phyloP scores from a whole-genome alignment of 2,797 vertebrate genomes.

The Triplophysa yarkandensis region DNA sequence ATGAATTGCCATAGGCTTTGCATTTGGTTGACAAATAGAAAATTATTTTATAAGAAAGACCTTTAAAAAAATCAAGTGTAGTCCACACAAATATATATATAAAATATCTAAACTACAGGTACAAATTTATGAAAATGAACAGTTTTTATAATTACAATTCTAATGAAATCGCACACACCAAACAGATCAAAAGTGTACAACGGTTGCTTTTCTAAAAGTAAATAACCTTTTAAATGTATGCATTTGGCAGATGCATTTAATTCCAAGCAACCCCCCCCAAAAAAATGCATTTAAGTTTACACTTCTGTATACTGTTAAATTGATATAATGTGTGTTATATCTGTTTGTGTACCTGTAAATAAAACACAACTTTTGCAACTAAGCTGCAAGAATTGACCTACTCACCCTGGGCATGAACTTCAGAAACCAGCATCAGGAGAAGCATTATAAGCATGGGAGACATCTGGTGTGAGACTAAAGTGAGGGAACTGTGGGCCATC shows the following conservation, averaged over 20 bases:
- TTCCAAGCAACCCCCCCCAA: too few species aligned
- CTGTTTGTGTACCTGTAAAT: too few species aligned
- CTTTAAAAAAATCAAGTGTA: background rate
- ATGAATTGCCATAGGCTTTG: background rate
- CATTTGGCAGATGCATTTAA: too few species aligned
- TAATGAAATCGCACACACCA: background rate
- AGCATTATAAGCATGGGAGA: slow-evolving; percentile 57
- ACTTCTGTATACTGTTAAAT: too few species aligned
- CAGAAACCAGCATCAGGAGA: slow-evolving; percentile 66
- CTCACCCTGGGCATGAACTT: slow-evolving; percentile 75
- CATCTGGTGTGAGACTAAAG: slow-evolving; percentile 56
- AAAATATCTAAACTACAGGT: background rate
- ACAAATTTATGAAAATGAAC: background rate
- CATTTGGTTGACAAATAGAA: background rate
- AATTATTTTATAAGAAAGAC: too few species aligned
- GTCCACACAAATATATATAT: background rate
- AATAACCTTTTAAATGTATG: background rate
- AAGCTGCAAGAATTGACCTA: too few species aligned
- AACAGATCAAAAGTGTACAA: background rate
- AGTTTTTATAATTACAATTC: background rate
- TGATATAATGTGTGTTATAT: too few species aligned
- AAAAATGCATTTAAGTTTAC: too few species aligned
- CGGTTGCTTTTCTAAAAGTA: background rate
- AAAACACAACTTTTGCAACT: too few species aligned
- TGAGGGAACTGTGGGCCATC: slow-evolving; percentile 26